These are phyloP conservation scores for Theristicus caerulescens DNA, from an alignment of 2,113 vertebrate species.

Conservation along the genomic window DNA sequence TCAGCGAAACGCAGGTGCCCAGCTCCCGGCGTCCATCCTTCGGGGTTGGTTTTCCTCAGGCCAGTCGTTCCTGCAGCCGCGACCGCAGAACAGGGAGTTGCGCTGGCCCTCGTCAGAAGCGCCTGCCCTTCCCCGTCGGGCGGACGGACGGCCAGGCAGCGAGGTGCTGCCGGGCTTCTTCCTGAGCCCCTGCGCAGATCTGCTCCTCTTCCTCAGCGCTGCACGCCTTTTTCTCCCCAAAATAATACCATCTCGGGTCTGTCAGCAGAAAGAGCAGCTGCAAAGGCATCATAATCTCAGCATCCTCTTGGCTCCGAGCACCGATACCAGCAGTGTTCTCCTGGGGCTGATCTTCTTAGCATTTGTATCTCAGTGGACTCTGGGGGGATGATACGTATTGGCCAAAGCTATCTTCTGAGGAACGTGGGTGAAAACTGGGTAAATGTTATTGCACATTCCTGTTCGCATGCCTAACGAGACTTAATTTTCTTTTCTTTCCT, in stretches of 20 bases:
- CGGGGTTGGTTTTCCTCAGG: background rate
- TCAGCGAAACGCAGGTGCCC: background rate
- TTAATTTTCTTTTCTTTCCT: background rate
- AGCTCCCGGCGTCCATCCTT: background rate
- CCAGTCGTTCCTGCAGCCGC: background rate
- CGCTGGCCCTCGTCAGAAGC: accelerated
- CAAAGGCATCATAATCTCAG: background rate
- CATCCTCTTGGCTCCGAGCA: background rate
- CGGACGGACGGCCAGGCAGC: background rate
- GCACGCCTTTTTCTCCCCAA: background rate
- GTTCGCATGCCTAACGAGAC: accelerated
- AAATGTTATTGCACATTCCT: background rate
- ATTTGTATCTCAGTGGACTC: background rate
- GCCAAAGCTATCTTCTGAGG: background rate
- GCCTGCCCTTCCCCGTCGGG: too few species aligned
- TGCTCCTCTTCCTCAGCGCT: background rate
- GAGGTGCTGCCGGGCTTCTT: background rate
- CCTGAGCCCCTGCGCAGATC: background rate
- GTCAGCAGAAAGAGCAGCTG: background rate
- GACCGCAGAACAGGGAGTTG: background rate
- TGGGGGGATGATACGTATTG: background rate
- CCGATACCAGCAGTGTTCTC: background rate
- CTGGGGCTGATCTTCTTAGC: background rate
- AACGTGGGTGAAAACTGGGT: background rate
- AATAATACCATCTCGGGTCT: too few species aligned